These are phyloP conservation scores for Pristionchus maxplancki DNA, from an alignment of 2,888 invertebrate species.

Conservation along the genomic window DNA sequence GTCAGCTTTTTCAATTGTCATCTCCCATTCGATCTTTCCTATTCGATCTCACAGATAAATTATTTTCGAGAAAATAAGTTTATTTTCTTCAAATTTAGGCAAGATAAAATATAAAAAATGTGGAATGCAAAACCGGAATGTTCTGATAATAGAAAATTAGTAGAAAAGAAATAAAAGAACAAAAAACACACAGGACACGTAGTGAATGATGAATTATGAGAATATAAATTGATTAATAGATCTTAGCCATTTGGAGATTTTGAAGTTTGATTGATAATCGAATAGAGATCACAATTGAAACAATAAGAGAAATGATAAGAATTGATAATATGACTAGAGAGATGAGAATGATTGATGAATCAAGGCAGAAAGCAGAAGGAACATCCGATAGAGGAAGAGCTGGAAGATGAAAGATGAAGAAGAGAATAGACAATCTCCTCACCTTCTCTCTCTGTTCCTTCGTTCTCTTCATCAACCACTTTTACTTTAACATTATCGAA, in stretches of 20 bases:
- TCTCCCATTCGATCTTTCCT: background rate
- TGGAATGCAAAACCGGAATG: background rate
- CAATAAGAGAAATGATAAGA: slow-evolving; percentile 13
- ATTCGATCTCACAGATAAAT: slow-evolving; percentile 4
- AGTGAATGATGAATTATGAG: slow-evolving; percentile 9
- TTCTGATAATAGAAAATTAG: background rate
- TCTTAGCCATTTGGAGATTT: slow-evolving; percentile 18
- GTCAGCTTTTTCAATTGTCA: background rate
- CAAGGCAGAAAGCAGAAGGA: slow-evolving; percentile 15
- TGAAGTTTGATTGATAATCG: slow-evolving; percentile 44
- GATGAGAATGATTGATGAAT: background rate
- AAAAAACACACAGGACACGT: background rate
- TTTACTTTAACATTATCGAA: slow-evolving; percentile 68
- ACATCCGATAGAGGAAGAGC: background rate
- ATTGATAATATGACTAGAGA: background rate
- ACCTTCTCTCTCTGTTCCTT: slow-evolving; percentile 28
- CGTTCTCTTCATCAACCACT: slow-evolving; percentile 6
- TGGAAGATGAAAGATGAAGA: background rate
- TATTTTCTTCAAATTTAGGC: no score
- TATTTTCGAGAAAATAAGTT: background rate
- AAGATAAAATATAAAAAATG: no score
- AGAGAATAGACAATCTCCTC: background rate
- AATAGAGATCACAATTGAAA: background rate
- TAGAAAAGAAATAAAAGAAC: background rate
- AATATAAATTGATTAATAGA: slow-evolving; percentile 20